Percentiles rank a stretch among this genome's conserved stretches.
Conservation (phyloP, 2,113 vertebrate genomes). For the Siniperca chuatsi region DNA sequence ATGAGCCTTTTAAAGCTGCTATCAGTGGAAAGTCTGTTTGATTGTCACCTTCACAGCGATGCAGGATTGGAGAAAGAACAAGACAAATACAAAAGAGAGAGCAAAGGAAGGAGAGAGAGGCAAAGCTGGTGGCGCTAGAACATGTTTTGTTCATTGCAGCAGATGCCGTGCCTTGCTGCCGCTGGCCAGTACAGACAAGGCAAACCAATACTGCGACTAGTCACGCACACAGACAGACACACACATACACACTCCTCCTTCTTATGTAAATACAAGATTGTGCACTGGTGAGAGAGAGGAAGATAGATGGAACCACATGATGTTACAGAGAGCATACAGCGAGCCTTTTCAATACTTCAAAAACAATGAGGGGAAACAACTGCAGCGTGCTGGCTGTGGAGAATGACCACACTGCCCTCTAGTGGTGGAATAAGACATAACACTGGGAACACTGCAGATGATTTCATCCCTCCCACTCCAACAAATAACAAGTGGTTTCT, state of each 20-base stretch:
- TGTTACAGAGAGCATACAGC: slow-evolving; percentile 51
- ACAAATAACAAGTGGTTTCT: slow-evolving; percentile 31
- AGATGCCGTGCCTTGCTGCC: slow-evolving; percentile 46
- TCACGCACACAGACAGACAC: slow-evolving; percentile 26
- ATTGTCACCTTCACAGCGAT: slow-evolving; percentile 44
- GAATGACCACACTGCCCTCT: slow-evolving; percentile 67
- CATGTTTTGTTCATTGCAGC: slow-evolving; percentile 55
- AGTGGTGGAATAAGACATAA: background rate
- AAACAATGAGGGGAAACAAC: background rate
- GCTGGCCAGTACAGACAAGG: slow-evolving; percentile 35
- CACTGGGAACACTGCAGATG: slow-evolving; percentile 27
- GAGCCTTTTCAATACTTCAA: slow-evolving; percentile 58
- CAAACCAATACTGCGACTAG: slow-evolving; percentile 39
- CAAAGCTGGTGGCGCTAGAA: slow-evolving; percentile 15
- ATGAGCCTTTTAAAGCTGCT: background rate
- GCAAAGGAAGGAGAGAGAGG: slow-evolving; percentile 5
- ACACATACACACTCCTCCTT: slow-evolving; percentile 28
- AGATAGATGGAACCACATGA: slow-evolving; percentile 60
- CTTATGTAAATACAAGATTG: slow-evolving; percentile 72
- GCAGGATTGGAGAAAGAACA: slow-evolving; percentile 43
- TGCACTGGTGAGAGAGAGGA: slow-evolving; percentile 54
- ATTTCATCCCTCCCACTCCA: slow-evolving; percentile 32
- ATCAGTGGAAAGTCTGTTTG: slow-evolving; percentile 16
- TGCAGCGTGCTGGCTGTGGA: background rate
- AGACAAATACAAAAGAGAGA: slow-evolving; percentile 42